These are phyloP conservation scores for Globicephala melas DNA, from an alignment of 2,113 vertebrate genomes.

Conservation along the genomic window DNA sequence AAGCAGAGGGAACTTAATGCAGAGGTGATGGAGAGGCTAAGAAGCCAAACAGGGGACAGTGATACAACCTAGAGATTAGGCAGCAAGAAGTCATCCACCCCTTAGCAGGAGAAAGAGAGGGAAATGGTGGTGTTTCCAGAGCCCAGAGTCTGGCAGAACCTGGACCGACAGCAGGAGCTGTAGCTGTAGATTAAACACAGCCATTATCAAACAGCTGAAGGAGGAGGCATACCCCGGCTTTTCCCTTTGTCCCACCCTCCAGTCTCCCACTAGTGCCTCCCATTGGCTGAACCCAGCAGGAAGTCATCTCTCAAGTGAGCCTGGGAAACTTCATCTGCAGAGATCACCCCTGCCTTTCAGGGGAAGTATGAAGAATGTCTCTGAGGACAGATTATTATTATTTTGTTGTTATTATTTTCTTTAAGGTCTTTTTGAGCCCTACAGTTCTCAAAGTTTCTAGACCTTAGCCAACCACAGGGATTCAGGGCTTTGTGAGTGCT, in stretches of 20 bases:
- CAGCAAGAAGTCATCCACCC: not conserved
- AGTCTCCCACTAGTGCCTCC: not conserved
- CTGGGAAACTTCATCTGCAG: not conserved
- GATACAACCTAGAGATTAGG: not conserved
- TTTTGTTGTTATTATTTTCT: not conserved
- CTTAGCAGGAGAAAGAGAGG: not conserved
- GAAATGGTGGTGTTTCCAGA: not conserved
- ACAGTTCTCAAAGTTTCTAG: slow-evolving; percentile 16
- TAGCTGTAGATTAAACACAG: not conserved
- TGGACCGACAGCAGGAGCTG: not conserved
- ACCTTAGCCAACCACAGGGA: not conserved
- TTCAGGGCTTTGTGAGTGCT: slow-evolving; percentile 42
- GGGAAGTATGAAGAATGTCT: not conserved
- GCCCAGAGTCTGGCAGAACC: not conserved
- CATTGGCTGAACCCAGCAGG: not conserved
- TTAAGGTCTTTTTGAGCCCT: not conserved
- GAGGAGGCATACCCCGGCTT: not conserved
- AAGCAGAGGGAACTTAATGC: not conserved
- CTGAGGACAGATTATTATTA: not conserved
- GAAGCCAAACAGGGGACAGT: not conserved
- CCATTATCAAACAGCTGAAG: not conserved
- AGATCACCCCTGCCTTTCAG: not conserved
- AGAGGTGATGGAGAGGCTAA: not conserved
- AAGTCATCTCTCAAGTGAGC: not conserved
- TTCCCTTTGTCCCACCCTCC: not conserved